Evolutionary conservation across 2,113 vertebrate genomes (phyloP).

Genomic region (Pseudois nayaur): DNA sequence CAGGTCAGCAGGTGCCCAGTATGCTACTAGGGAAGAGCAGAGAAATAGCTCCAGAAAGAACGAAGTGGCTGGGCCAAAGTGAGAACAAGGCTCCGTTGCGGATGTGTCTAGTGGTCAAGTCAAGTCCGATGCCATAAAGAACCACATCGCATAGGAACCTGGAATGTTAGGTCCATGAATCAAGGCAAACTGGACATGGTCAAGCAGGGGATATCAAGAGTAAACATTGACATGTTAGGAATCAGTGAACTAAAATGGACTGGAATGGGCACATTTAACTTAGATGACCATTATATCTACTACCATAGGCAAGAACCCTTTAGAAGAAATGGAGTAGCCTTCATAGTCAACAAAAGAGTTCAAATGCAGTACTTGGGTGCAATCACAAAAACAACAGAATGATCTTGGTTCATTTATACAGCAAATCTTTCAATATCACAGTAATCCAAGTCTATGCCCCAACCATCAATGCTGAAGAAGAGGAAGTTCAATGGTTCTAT

Average conservation of each 20-base stretch:
- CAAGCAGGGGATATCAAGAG: neutral
- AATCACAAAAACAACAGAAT: neutral
- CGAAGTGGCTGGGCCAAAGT: neutral
- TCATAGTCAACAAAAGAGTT: neutral
- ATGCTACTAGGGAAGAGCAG: neutral
- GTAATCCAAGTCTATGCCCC: neutral
- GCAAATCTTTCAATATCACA: neutral
- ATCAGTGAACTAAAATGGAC: neutral
- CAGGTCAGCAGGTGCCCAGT: neutral
- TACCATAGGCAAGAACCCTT: neutral
- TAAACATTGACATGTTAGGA: neutral
- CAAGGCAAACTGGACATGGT: neutral
- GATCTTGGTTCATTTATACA: neutral
- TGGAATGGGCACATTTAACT: neutral
- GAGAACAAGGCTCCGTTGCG: rapidly evolving
- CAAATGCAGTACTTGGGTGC: neutral
- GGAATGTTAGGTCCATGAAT: neutral
- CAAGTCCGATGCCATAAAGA: neutral
- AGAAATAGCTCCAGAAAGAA: neutral
- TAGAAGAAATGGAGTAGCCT: neutral
- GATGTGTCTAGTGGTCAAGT: neutral
- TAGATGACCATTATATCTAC: neutral
- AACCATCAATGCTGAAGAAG: neutral
- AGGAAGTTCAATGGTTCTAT: neutral
- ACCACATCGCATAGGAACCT: neutral